phyloP scores from a whole-genome alignment of 2,113 vertebrate species.

The Corythoichthys haematopterus region DNA sequence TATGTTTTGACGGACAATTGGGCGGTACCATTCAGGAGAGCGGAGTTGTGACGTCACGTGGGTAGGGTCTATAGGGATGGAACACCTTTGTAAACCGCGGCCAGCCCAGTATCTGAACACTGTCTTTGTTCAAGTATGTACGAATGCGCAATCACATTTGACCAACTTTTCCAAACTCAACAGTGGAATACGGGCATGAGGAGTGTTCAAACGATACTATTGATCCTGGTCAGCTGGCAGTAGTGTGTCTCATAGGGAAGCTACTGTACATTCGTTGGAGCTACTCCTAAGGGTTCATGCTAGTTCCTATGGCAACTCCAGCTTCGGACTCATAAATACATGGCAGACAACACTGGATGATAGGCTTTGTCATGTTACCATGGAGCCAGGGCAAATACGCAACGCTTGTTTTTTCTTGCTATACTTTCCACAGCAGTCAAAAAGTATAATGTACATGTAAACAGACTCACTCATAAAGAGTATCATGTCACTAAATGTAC shows the following conservation, averaged over 20 bases:
- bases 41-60: too few species aligned
- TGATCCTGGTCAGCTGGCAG: conserved; percentile 37
- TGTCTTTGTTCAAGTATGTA: not conserved
- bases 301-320: conserved; percentile 64
- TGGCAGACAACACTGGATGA: conserved; percentile 48
- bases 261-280: conserved; percentile 49
- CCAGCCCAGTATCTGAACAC: not conserved
- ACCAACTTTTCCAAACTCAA: conserved; percentile 4
- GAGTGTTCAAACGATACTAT: conserved; percentile 48
- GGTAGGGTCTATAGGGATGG: too few species aligned
- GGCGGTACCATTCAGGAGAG: too few species aligned
- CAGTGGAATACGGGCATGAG: conserved; percentile 27
- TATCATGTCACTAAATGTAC: not conserved
- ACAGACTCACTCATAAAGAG: not conserved
- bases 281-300: conserved; percentile 49
- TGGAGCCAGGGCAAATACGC: conserved; percentile 28
- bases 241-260: conserved; percentile 46
- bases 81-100: not conserved
- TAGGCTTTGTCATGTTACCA: conserved; percentile 29
- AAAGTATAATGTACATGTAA: not conserved
- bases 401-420: conserved; percentile 5
- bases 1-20: too few species aligned
- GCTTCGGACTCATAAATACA: conserved; percentile 51
- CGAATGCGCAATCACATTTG: not conserved
- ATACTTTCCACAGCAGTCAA: not conserved